A percentile compares a stretch with the other conserved stretches of the same genome.
These are phyloP conservation scores for Oreochromis spilurus DNA, from an alignment of 2,113 vertebrate genomes.

Conservation along the genomic window DNA sequence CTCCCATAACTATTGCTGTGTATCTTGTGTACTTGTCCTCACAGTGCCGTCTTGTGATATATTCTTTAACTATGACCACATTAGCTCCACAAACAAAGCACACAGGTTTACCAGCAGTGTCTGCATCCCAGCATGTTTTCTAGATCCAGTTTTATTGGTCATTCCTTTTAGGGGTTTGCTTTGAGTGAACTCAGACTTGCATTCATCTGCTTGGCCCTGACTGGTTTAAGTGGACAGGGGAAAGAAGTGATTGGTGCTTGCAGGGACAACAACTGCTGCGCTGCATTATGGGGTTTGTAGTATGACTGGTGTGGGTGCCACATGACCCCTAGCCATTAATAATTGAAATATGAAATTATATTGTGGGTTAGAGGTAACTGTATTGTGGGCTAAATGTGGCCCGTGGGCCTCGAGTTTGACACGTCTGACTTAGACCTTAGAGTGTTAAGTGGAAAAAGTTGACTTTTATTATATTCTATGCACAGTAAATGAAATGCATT, in stretches of 20 bases:
- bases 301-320: background rate
- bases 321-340: background rate
- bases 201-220: background rate
- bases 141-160: background rate
- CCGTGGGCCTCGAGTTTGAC: background rate
- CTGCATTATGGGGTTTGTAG: background rate
- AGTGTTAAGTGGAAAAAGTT: background rate
- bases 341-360: background rate
- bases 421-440: background rate
- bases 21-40: background rate
- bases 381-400: accelerated
- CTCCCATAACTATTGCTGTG: background rate
- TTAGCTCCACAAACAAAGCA: background rate
- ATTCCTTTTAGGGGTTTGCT: background rate
- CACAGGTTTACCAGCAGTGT: background rate
- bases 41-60: background rate
- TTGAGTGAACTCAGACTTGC: background rate
- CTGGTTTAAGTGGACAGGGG: background rate
- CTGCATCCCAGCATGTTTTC: background rate
- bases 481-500: background rate
- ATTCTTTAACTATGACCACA: background rate
- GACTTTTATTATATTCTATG: background rate
- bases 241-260: background rate
- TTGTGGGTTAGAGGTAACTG: background rate
- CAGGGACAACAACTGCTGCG: background rate